Evolutionary conservation across 2,797 vertebrate genomes (phyloP).

Genomic region (Lepilemur ruficaudatus): DNA sequence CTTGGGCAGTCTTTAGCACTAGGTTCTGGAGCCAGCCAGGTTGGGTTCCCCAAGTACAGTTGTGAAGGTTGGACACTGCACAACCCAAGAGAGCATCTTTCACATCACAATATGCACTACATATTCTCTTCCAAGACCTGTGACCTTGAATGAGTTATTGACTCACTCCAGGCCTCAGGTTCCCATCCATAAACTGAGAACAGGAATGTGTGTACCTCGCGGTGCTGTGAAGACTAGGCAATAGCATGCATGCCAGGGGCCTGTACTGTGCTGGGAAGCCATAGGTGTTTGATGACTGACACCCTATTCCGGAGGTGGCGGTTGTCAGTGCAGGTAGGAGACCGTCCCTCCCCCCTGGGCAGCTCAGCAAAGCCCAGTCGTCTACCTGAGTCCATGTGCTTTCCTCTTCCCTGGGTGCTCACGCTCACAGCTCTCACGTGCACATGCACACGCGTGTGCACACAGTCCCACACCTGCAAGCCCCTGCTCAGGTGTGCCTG

Average conservation of each 20-base stretch:
- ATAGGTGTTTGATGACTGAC: rapidly evolving
- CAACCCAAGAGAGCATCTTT: neutral
- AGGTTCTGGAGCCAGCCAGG: neutral
- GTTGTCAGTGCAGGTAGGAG: rapidly evolving
- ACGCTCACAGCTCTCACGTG: rapidly evolving
- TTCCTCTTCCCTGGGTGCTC: neutral
- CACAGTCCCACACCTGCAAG: neutral
- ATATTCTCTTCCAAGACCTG: neutral
- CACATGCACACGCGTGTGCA: rapidly evolving
- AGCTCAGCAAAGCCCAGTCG: neutral
- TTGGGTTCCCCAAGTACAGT: rapidly evolving
- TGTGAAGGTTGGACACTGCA: neutral
- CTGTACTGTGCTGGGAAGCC: rapidly evolving
- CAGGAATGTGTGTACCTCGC: rapidly evolving
- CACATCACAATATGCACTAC: rapidly evolving
- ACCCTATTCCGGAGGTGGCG: rapidly evolving
- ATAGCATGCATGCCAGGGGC: rapidly evolving
- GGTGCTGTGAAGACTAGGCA: rapidly evolving
- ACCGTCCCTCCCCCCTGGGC: rapidly evolving
- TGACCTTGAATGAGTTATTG: neutral
- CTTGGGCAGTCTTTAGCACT: neutral
- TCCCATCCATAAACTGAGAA: neutral
- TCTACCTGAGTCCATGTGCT: rapidly evolving
- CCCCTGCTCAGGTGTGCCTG: neutral
- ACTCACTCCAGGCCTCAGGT: neutral